Percentiles rank a stretch among this genome's conserved stretches.
phyloP scores from a whole-genome alignment of 2,888 invertebrate species.

The Synanthedon myopaeformis region DNA sequence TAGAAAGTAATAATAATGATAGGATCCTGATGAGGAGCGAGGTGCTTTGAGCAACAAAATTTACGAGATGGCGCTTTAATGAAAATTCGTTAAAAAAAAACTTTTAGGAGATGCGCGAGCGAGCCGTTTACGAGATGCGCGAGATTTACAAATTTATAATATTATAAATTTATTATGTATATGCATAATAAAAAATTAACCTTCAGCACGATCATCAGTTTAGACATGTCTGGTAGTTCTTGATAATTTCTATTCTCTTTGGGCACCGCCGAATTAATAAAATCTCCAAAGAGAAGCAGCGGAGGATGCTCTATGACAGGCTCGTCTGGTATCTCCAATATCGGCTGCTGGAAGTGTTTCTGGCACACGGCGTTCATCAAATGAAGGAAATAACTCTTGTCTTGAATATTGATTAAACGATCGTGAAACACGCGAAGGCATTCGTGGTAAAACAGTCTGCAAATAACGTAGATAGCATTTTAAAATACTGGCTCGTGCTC shows the following conservation, averaged over 20 bases:
- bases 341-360: conserved; percentile 72
- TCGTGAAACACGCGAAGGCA: conserved; percentile 93
- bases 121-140: no score
- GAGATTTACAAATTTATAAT: no score
- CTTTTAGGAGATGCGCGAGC: no score
- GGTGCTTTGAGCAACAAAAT: neutral
- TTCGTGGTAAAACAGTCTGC: conserved; percentile 90
- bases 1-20: no score
- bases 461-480: conserved; percentile 8
- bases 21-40: no score
- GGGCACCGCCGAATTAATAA: conserved; percentile 79
- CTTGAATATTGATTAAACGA: conserved; percentile 83
- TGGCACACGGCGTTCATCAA: conserved; percentile 77
- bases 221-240: conserved; percentile 80
- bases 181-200: conserved; percentile 38
- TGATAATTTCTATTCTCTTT: conserved; percentile 83
- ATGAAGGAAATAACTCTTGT: conserved; percentile 83
- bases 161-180: no score
- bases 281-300: conserved; percentile 86
- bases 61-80: neutral
- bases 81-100: no score
- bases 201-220: conserved; percentile 77
- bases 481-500: no score
- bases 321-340: conserved; percentile 72
- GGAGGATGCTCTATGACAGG: conserved; percentile 73